Conservation (phyloP, 2,113 vertebrate species). For the Clinocottus analis region DNA sequence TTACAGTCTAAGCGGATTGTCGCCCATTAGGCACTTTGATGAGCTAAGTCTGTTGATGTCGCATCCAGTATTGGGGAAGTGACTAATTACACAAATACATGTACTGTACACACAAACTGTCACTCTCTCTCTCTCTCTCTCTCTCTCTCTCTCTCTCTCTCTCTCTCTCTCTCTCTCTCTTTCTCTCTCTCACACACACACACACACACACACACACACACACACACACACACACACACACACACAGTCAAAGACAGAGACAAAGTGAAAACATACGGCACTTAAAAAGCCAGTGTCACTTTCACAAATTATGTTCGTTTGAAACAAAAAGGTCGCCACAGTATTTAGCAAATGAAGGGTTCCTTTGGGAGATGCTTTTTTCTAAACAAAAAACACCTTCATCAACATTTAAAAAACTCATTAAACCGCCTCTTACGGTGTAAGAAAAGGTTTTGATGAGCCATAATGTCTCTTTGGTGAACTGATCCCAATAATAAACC, state of each 20-base stretch:
- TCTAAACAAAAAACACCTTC: not conserved
- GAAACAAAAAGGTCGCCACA: not conserved
- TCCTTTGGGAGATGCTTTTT: slow-evolving; percentile 13
- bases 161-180: no score
- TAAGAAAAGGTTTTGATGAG: not conserved
- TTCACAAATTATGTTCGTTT: slow-evolving; percentile 6
- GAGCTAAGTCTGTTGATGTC: slow-evolving; percentile 58
- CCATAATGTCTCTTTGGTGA: not conserved
- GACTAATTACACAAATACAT: slow-evolving; percentile 38
- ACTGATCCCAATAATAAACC: not conserved
- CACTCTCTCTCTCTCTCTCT: no score
- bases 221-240: not conserved
- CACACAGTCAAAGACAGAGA: not conserved
- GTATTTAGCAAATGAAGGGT: not conserved
- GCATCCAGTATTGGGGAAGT: slow-evolving; percentile 33
- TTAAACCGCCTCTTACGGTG: not conserved
- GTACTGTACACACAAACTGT: slow-evolving; percentile 3
- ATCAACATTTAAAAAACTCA: slow-evolving; percentile 17
- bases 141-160: no score
- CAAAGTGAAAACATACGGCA: slow-evolving; percentile 8
- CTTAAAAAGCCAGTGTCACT: slow-evolving; percentile 17
- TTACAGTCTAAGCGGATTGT: slow-evolving; percentile 68
- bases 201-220: slow-evolving; percentile 11
- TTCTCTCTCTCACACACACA: no score
- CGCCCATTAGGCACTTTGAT: slow-evolving; percentile 67